Base-by-base conservation (phyloP, 2,113 vertebrate genomes). In the Carassius gibelio region DNA sequence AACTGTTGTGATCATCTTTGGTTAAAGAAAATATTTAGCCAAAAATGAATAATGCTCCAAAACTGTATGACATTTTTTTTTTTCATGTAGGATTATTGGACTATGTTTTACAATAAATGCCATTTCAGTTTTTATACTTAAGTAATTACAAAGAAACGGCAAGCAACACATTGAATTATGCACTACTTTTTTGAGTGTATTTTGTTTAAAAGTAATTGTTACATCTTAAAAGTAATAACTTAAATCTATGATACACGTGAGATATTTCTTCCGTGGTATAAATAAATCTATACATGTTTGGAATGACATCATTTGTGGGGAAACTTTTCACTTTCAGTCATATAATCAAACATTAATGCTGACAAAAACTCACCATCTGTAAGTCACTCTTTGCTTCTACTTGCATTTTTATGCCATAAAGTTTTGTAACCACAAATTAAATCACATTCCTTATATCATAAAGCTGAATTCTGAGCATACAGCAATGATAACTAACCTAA, bases 361-460 rank as follows among this genome's bases (percentile, higher is more conserved):
- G 74, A 36, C 9, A 11, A 59, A 21, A 55, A 88, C 87, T 88
- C 84, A 88, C 88, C 87, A 86, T 30, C 3, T 81, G 48, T 30
- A 64, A 75, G 78, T 52, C 36, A 61, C n/a, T 79, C 26, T 83
- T 21, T 68, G 42, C 81, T 78, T 81, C 30, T 83, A 59, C 57
- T 19, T 84, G 71, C 59, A 38, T 5, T 8, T 80, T 75, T 17
- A 69, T 61, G 68, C 84, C 72, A 81, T 38, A 78, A 64, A 80
- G 69, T 81, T 59, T 86, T 11, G 45, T 3, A 48, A 48, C 45
- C 45, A 48, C 45, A 48, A 48, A 48, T 48, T 48, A 48, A 48
- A 48, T 48, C 10, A 9, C 45, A 48, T 48, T 48, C 10, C 10
- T 3, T 48, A 48, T 48, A 9, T 11, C 9, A 48, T 48, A 48